Base-by-base conservation (phyloP, 1,140 invertebrate genomes). In the Aphaenogaster rudis region DNA sequence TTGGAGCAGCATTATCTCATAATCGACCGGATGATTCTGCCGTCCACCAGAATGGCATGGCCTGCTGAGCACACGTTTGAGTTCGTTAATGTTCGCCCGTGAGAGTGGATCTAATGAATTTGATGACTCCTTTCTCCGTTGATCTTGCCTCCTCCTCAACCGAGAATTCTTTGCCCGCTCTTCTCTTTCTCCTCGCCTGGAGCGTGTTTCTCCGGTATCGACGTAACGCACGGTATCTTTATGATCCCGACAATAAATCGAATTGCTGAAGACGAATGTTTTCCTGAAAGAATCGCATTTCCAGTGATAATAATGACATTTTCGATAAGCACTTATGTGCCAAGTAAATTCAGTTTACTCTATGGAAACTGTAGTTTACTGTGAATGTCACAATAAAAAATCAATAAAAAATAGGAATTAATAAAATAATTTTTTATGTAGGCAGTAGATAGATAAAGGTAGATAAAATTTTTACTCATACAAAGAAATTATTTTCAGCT, bases 21-120 rank as follows among this genome's bases (percentile, higher is more conserved):
- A 91, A 91, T 91, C 87, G 89, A 90, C 87, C 90, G 87, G 77
- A 88, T 91, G 89, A 91, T 91, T 91, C 89, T 87, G 67, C 89
- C 76, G 89, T 84, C 88, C 76, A 86, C n/a, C 57, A 80, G 89
- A 91, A 88, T 91, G 74, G 82, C 90, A 88, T 88, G 78, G 82
- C 90, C 86, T 66, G 90, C 87, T 85, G 90, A 90, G 86, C 80
- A 79, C 77, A 78, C 88, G 91, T 89, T 89, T 89, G 61, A 86
- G 84, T 91, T 91, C 85, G 89, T 91, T 91, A 90, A 90, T 76
- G 77, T 80, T 57, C 66, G 64, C 54, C 57, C 89, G 61, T 81
- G 89, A 86, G 89, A 90, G 77, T 76, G 90, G 84, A 84, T 86
- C 78, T 86, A 77, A 57, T 64, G 71, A 57, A 88, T 90, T 91